These are phyloP conservation scores for Dorcus hopei DNA, from an alignment of 2,888 invertebrate genomes.

Conservation along the genomic window DNA sequence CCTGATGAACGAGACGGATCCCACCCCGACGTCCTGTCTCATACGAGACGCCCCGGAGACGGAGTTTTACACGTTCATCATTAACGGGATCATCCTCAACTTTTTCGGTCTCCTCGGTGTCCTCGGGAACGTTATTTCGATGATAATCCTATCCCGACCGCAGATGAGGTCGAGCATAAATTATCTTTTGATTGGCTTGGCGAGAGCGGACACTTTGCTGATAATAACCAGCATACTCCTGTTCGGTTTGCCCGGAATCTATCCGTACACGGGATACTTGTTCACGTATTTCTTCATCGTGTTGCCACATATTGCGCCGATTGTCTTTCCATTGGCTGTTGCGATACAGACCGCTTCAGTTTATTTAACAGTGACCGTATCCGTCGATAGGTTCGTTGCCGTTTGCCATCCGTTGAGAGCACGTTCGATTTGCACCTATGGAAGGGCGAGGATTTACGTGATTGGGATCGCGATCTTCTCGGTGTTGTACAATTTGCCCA, in stretches of 20 bases:
- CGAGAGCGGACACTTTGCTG: slow-evolving; percentile 88
- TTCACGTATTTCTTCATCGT: slow-evolving; percentile 76
- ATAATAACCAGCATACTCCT: slow-evolving; percentile 82
- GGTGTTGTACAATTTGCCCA: slow-evolving; percentile 80
- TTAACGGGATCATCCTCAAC: slow-evolving; percentile 79
- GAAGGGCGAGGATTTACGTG: slow-evolving; percentile 81
- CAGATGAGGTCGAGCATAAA: slow-evolving; percentile 97
- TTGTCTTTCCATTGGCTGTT: slow-evolving; percentile 79
- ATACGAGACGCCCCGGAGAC: slow-evolving; percentile 2
- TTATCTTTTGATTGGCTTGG: slow-evolving; percentile 88
- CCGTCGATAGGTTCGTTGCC: slow-evolving; percentile 91
- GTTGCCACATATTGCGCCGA: slow-evolving; percentile 76
- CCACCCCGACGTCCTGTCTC: no score
- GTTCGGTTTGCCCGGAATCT: slow-evolving; percentile 84
- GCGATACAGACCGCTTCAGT: slow-evolving; percentile 91
- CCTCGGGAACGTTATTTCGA: slow-evolving; percentile 85
- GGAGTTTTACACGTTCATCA: slow-evolving; percentile 71
- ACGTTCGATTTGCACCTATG: slow-evolving; percentile 86
- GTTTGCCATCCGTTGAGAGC: slow-evolving; percentile 88
- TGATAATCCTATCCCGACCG: slow-evolving; percentile 86
- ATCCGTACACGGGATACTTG: slow-evolving; percentile 74
- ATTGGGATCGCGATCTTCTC: slow-evolving; percentile 77
- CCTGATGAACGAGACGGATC: no score
- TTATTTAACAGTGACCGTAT: slow-evolving; percentile 86
- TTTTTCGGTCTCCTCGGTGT: slow-evolving; percentile 79